Conservation (phyloP, 2,113 vertebrate species). For the Campylomormyrus numenius region DNA sequence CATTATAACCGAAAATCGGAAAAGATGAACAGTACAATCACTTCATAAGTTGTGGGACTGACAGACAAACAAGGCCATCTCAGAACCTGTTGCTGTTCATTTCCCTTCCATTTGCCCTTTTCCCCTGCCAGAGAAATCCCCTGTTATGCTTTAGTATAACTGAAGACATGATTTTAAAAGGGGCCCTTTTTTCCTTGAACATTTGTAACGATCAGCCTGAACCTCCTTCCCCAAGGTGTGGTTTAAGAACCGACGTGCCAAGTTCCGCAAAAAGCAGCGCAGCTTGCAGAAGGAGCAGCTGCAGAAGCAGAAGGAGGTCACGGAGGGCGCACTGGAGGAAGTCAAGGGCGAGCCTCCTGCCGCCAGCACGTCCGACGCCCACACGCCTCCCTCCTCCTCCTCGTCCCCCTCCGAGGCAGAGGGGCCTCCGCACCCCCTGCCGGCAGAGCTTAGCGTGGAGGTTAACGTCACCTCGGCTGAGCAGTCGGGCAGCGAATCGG, state of each 20-base stretch:
- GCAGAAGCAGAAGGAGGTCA: conserved; percentile 89
- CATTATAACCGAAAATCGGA: background rate
- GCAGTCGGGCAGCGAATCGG: conserved; percentile 85
- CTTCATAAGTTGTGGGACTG: background rate
- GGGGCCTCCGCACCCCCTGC: conserved; percentile 54
- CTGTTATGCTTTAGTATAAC: background rate
- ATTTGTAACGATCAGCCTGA: background rate
- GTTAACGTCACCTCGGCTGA: conserved; percentile 87
- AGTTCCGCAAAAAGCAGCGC: conserved; percentile 97
- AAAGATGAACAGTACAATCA: background rate
- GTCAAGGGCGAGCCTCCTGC: conserved; percentile 52
- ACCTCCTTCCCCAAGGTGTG: conserved; percentile 69
- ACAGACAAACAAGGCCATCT: background rate
- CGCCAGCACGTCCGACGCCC: conserved; percentile 46
- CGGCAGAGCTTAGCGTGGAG: conserved; percentile 67
- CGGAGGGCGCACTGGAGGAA: conserved; percentile 64
- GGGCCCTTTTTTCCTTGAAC: background rate
- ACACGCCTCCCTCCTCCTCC: conserved; percentile 51
- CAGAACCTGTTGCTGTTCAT: background rate
- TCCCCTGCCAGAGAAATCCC: background rate
- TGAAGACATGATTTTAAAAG: background rate
- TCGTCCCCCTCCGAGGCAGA: conserved; percentile 61
- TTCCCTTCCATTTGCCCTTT: background rate
- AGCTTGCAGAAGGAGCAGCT: conserved; percentile 97
- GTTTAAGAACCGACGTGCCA: conserved; percentile 97